Evolutionary conservation across 1,140 invertebrate genomes (phyloP).

Genomic region (Drosophila funebris): DNA sequence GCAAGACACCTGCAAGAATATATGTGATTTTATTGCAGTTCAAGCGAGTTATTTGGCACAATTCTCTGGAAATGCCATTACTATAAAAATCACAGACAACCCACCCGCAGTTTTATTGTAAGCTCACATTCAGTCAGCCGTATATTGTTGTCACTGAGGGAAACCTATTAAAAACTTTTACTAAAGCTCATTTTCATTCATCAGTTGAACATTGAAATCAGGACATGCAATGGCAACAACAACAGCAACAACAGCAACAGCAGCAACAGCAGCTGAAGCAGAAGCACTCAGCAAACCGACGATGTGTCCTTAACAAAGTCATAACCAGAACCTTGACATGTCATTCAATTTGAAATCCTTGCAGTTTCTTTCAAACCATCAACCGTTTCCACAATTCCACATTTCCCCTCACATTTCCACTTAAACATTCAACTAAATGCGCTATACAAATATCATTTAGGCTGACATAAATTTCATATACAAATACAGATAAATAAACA

Average conservation of each 20-base stretch:
- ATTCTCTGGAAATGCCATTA: conserved; percentile 7
- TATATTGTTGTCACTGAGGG: conserved; percentile 4
- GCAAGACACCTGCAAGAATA: conserved; percentile 7
- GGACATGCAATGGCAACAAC: conserved; percentile 8
- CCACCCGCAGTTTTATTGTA: conserved; percentile 6
- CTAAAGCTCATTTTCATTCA: conserved; percentile 36
- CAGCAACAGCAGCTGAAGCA: not conserved
- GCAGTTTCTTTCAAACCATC: conserved; percentile 33
- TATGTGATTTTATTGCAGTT: conserved; percentile 23
- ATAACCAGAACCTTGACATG: conserved; percentile 66
- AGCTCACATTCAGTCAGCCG: not conserved
- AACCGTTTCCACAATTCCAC: not conserved
- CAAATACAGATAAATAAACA: conserved; percentile 33
- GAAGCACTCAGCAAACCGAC: conserved; percentile 15
- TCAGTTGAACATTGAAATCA: conserved; percentile 30
- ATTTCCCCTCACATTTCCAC: conserved; percentile 38
- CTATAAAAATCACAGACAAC: conserved; percentile 8
- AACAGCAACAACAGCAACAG: not conserved
- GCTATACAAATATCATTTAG: conserved; percentile 77
- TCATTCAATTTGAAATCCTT: conserved; percentile 49
- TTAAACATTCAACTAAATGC: conserved; percentile 73
- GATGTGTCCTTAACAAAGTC: conserved; percentile 59
- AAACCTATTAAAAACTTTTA: conserved; percentile 31
- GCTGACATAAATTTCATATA: conserved; percentile 60
- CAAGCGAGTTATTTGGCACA: conserved; percentile 16